Evolutionary conservation across 2,797 vertebrate genomes (phyloP).

Genomic region (Glyptemys insculpta): DNA sequence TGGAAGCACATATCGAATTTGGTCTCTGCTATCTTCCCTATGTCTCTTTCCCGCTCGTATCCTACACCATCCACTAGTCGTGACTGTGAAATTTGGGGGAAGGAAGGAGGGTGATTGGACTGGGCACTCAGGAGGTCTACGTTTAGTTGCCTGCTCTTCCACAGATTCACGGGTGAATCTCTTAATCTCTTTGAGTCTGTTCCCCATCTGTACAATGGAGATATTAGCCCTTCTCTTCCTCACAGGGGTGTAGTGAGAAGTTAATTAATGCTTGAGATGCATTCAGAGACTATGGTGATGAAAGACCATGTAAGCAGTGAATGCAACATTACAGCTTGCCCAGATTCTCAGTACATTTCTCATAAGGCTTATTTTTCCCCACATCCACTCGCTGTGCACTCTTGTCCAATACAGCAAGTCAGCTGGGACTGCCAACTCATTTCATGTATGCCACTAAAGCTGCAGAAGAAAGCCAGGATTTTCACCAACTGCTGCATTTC

Average conservation of each 20-base stretch:
- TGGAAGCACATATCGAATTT: not conserved
- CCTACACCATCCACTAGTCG: not conserved
- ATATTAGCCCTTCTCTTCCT: not conserved
- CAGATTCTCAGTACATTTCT: not conserved
- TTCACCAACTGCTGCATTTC: not conserved
- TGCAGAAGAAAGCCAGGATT: not conserved
- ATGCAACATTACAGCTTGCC: not conserved
- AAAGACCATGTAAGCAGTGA: not conserved
- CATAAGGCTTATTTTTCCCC: not conserved
- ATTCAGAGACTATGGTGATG: not conserved
- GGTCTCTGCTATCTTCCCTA: not conserved
- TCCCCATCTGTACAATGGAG: not conserved
- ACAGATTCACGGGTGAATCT: not conserved
- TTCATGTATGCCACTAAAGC: not conserved
- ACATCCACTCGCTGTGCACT: fast-evolving
- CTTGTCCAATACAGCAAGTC: not conserved
- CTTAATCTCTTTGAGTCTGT: not conserved
- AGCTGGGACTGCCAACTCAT: not conserved
- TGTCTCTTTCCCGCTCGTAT: fast-evolving
- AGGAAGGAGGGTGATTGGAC: not conserved
- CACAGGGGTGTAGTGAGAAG: not conserved
- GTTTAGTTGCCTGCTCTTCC: not conserved
- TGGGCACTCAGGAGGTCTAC: not conserved
- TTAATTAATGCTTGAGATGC: not conserved
- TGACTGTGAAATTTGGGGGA: not conserved